phyloP scores from a whole-genome alignment of 2,888 invertebrate genomes.

The Tuberolachnus salignus region DNA sequence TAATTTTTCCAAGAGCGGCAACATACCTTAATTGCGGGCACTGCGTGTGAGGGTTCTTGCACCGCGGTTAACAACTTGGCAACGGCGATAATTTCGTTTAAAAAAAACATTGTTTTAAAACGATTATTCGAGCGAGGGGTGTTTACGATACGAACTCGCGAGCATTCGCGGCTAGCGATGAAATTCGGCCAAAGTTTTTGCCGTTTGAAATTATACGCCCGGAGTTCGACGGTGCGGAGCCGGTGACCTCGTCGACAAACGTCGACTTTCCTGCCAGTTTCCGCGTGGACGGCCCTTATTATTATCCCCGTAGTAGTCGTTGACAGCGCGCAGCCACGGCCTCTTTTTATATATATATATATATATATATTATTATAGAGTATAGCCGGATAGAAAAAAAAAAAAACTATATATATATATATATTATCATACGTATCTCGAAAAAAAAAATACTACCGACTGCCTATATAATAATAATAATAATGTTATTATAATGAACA shows the following conservation, averaged over 20 bases:
- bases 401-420: too few relatives aligned
- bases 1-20: too few relatives aligned
- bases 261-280: constrained; percentile 35
- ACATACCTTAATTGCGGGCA: too few relatives aligned
- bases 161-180: too few relatives aligned
- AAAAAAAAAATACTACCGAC: constrained; percentile 15
- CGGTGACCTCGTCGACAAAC: constrained; percentile 2
- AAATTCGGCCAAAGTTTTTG: constrained; percentile 36
- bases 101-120: too few relatives aligned
- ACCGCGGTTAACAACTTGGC: too few relatives aligned
- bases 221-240: constrained; percentile 8
- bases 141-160: too few relatives aligned
- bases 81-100: too few relatives aligned
- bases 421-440: constrained; percentile 16
- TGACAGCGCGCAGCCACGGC: background rate
- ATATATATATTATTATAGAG: too few relatives aligned
- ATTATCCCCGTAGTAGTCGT: constrained; percentile 8
- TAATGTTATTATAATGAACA: too few relatives aligned
- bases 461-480: constrained; percentile 4
- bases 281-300: constrained; percentile 13
- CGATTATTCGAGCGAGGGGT: too few relatives aligned
- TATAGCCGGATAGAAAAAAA: constrained; percentile 39
- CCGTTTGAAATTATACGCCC: background rate
- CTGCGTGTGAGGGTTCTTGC: too few relatives aligned
- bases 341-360: background rate